These are phyloP conservation scores for Agriopis leucophaearia DNA, from an alignment of 2,888 invertebrate species.

Conservation along the genomic window DNA sequence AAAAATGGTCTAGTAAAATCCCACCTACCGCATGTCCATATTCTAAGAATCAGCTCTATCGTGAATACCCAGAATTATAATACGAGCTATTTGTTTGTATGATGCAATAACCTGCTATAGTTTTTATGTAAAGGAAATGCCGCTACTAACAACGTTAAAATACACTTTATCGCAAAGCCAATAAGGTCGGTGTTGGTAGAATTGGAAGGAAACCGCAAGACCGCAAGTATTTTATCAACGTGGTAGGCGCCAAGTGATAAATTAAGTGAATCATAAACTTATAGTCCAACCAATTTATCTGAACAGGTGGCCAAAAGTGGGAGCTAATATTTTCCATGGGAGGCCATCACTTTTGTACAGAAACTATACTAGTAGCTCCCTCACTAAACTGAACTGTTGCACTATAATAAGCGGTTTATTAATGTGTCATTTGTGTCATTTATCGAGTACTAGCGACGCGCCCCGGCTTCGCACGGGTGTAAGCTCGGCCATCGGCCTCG, in stretches of 20 bases:
- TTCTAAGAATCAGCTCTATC: constrained; percentile 29
- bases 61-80: constrained; percentile 21
- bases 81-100: constrained; percentile 28
- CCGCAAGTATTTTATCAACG: constrained; percentile 22
- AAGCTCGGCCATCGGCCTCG: too few relatives aligned
- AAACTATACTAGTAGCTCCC: too few relatives aligned
- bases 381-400: too few relatives aligned
- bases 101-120: constrained; percentile 28
- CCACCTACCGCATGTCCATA: constrained; percentile 17
- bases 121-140: constrained; percentile 26
- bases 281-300: too few relatives aligned
- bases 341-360: too few relatives aligned
- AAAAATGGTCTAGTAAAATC: neutral
- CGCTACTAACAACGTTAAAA: neutral
- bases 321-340: too few relatives aligned
- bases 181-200: constrained; percentile 9
- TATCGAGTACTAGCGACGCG: too few relatives aligned
- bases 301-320: too few relatives aligned
- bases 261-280: constrained; percentile 16
- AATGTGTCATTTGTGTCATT: too few relatives aligned
- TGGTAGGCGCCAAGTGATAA: constrained; percentile 26
- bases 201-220: constrained; percentile 12
- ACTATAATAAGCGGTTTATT: too few relatives aligned
- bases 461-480: too few relatives aligned
- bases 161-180: neutral